These are phyloP conservation scores for Tanytarsus gracilentus DNA, from an alignment of 2,888 invertebrate species.

Conservation along the genomic window DNA sequence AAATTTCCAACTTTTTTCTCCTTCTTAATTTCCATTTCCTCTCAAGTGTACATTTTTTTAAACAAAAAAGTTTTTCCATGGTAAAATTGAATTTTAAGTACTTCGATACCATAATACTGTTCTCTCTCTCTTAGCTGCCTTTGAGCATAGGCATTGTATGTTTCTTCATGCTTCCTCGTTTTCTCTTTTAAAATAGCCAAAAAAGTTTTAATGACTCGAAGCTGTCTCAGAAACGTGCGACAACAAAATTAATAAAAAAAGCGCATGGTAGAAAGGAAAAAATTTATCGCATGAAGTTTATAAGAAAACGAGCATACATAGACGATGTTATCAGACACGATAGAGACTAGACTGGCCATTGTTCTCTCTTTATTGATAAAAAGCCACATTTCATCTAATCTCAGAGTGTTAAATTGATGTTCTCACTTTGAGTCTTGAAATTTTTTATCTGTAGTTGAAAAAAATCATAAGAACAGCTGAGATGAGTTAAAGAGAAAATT, in stretches of 20 bases:
- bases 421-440: too few species aligned
- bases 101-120: not conserved
- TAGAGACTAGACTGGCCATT: not conserved
- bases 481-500: too few species aligned
- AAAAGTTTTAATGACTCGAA: conserved; percentile 12
- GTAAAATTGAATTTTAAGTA: conserved; percentile 9
- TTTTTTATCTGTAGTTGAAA: too few species aligned
- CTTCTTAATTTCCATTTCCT: not conserved
- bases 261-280: not conserved
- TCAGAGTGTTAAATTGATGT: not conserved
- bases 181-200: not conserved
- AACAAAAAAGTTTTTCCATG: not conserved
- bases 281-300: not conserved
- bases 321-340: conserved; percentile 3
- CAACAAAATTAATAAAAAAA: conserved; percentile 6
- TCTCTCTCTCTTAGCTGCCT: not conserved
- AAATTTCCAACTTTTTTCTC: too few species aligned
- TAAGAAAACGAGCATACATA: too few species aligned
- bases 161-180: not conserved
- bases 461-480: too few species aligned
- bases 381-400: conserved; percentile 5
- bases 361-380: not conserved
- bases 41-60: not conserved
- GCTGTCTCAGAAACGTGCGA: conserved; percentile 12
- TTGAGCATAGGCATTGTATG: not conserved